phyloP scores from a whole-genome alignment of 92 coral and sea anemone genomes.

The Phymanthus crucifer region DNA sequence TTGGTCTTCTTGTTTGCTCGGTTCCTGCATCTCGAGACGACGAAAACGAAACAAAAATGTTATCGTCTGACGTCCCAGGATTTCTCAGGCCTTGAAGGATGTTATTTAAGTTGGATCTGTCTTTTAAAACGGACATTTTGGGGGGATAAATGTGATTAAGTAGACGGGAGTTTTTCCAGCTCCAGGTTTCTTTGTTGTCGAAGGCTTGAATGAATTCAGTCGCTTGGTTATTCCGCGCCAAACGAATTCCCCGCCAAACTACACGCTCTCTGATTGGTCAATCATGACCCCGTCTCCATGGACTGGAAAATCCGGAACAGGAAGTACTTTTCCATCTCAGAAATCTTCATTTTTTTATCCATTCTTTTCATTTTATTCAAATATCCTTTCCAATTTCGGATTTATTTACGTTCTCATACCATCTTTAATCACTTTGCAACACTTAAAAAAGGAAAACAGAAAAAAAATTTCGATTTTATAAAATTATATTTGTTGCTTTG shows the following conservation, averaged over 20 bases:
- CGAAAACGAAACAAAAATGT: constrained; percentile 62
- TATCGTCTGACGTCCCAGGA: constrained; percentile 70
- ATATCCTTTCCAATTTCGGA: not conserved
- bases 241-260: constrained; percentile 79
- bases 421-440: not conserved
- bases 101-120: constrained; percentile 61
- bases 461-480: not conserved
- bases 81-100: constrained; percentile 28
- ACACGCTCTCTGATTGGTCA: constrained; percentile 68
- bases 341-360: not conserved
- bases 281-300: constrained; percentile 18
- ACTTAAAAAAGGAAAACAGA: not conserved
- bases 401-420: not conserved
- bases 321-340: not conserved
- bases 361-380: not conserved
- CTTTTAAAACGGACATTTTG: constrained; percentile 72
- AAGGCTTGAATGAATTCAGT: constrained; percentile 35
- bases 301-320: constrained; percentile 8
- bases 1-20: constrained; percentile 21
- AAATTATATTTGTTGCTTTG: not conserved
- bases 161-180: not conserved
- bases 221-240: constrained; percentile 61
- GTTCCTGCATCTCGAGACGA: constrained; percentile 40
- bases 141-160: not conserved
- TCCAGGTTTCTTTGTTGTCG: constrained; percentile 20